Base-by-base conservation (phyloP, 64 coral and sea anemone species). In the Dendrophyllia cribrosa region DNA sequence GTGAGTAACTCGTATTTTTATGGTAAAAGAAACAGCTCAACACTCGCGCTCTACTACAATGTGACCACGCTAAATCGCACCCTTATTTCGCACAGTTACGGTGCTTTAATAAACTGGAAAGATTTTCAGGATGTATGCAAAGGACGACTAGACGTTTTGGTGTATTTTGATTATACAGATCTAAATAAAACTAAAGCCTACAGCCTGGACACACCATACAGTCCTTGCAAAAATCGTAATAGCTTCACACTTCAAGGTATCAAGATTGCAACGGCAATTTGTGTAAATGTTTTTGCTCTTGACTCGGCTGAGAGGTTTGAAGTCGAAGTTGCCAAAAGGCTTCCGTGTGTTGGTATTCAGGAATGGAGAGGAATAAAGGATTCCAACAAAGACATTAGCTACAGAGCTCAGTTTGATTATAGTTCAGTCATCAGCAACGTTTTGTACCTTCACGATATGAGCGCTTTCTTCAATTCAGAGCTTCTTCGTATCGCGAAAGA, bases 141-240 rank as follows among this genome's bases (percentile, higher is more conserved):
- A 26, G 87, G 62, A 25, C 70, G 80, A 69, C 61, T 98, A 43
- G 92, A 98, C 23, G 66, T 98, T 50, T 65, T 98, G 23, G 77
- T 98, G 10, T 89, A 98, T 93, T 95, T 98, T 89, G 51, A 94
- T 2, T 94, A 98, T 60, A 86, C 78, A 22, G 88, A 96, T 78
- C 19, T 72, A 15, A 60, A 50, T 22, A 77, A 86, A 14, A 43
- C 53, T 12, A 34, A 19, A 12, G 26, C 4, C 22, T 0, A 70
- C 12, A 70, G 23, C 25, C 67, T 25, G 12, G 1, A 1, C 8
- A 70, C 2, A 8, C 5, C 21, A 43, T 34, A 12, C 25, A 4
- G 0, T 24, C 67, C 10, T 25, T 70, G 2, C 7, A 0, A 26
- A 7, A 70, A 9, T 3, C 9, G 23, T 34, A 34, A 34, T 34